Evolutionary conservation across 2,113 vertebrate genomes (phyloP).

Genomic region (Scomber colias): DNA sequence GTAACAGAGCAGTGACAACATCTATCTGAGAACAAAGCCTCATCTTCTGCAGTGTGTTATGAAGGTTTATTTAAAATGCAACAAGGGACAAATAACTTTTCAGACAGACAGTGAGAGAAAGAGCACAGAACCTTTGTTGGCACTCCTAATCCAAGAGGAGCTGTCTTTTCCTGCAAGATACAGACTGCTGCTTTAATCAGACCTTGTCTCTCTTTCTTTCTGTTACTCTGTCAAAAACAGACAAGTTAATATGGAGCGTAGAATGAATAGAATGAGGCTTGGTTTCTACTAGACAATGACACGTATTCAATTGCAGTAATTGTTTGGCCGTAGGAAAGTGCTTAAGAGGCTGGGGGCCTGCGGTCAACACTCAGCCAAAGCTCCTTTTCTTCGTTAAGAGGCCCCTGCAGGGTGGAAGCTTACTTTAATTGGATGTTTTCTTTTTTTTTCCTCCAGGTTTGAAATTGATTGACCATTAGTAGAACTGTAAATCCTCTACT

Average conservation of each 20-base stretch:
- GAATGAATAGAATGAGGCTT: neutral
- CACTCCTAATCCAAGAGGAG: constrained; percentile 18
- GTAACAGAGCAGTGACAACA: neutral
- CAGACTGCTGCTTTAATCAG: neutral
- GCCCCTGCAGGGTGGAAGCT: constrained; percentile 6
- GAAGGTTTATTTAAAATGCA: constrained; percentile 2
- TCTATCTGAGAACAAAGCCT: constrained; percentile 4
- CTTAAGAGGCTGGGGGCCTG: neutral
- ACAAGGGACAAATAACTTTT: constrained; percentile 3
- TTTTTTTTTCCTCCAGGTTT: constrained; percentile 12
- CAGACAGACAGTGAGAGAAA: neutral
- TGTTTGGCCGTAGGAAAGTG: constrained; percentile 15
- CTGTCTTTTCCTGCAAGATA: constrained; percentile 4
- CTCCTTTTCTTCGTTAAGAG: constrained; percentile 36
- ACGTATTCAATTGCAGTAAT: constrained; percentile 8
- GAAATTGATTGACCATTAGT: constrained; percentile 39
- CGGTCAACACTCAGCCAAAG: constrained; percentile 15
- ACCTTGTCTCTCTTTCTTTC: neutral
- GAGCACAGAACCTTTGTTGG: neutral
- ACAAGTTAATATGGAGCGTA: neutral
- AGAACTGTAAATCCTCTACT: constrained; percentile 23
- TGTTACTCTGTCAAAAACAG: neutral
- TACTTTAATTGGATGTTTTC: constrained; percentile 24
- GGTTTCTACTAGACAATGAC: constrained; percentile 6
- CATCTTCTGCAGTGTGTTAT: neutral